Evolutionary conservation across 2,888 invertebrate genomes (phyloP).

Genomic region (Lacanobia wlatinum): DNA sequence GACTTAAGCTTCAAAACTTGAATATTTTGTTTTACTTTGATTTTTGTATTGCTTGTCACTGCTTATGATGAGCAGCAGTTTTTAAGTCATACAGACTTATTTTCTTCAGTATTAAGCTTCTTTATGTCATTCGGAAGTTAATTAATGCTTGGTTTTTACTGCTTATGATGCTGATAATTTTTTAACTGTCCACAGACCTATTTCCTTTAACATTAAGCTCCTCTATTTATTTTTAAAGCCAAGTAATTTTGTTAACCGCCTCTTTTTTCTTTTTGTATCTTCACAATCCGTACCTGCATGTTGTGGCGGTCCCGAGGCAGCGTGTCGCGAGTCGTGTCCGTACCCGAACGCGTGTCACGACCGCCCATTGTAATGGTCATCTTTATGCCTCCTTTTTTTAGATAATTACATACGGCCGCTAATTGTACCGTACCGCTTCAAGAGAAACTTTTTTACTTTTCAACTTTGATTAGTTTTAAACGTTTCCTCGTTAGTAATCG

Average conservation of each 20-base stretch:
- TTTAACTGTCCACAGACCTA: too few relatives aligned
- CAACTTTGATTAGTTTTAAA: slow-evolving; percentile 53
- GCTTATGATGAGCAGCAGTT: too few relatives aligned
- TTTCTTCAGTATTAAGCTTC: too few relatives aligned
- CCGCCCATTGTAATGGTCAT: slow-evolving; percentile 68
- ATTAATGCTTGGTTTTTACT: too few relatives aligned
- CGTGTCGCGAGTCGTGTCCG: slow-evolving; percentile 63
- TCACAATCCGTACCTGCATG: slow-evolving; percentile 53
- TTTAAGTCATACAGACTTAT: too few relatives aligned
- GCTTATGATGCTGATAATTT: background rate
- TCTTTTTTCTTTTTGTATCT: slow-evolving; percentile 11
- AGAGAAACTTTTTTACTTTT: slow-evolving; percentile 55
- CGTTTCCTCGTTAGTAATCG: slow-evolving; percentile 53
- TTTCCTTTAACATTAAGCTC: too few relatives aligned
- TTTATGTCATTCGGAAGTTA: too few relatives aligned
- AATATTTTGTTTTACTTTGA: too few relatives aligned
- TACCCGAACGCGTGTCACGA: slow-evolving; percentile 62
- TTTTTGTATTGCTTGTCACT: background rate
- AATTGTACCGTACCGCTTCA: slow-evolving; percentile 61
- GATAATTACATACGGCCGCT: slow-evolving; percentile 66
- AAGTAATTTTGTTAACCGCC: background rate
- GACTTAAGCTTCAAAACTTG: too few relatives aligned
- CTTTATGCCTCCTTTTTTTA: slow-evolving; percentile 64
- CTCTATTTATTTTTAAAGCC: too few relatives aligned
- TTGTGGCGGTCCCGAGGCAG: slow-evolving; percentile 38